Base-by-base conservation (phyloP, 2,113 vertebrate species). In the Leiothrix lutea region DNA sequence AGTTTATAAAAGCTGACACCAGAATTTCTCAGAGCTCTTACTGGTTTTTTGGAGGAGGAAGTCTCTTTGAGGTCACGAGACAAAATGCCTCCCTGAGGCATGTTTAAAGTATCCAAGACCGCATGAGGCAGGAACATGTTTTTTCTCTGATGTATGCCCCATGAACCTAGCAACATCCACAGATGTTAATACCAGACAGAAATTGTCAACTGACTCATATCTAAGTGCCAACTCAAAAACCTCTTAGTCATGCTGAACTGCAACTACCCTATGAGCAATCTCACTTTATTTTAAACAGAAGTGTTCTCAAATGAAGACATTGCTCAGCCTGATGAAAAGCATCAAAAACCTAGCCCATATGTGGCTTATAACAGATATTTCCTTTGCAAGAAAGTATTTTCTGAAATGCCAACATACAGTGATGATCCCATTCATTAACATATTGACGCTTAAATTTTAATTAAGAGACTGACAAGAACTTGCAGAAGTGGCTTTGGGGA, bases 391-490 rank as follows among this genome's bases (percentile, higher is more conserved):
- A 47, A 88, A 67, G 29, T 38, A 80, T 75, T 80, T 57, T 61
- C 35, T 38, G 79, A 80, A 81, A 90, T 54, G 31, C 8, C n/a
- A 78, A 31, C 5, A 61, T 16, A 15, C 3, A n/a, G 6, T 9
- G 29, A 53, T 61, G 31, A 78, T 47, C 16, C 26, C 19, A 64
- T 48, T 60, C 25, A n/a, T 75, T 61, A 81, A 66, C 44, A 72
- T 17, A 51, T 2, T n/a, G 28, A 78, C 3, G 2, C 11, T 44
- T 51, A 44, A 21, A 79, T 58, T 91, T 90, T 51, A 75, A 60
- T 70, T 69, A 66, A 62, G 71, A 75, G 44, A 92, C 53, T 87
- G 48, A 94, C 75, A 81, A 96, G 83, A 92, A 88, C 38, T n/a
- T 64, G 65, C 50, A 66, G n/a, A 80, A 70, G 58, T 51, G 71